These are phyloP conservation scores for Synergus japonicus DNA, from an alignment of 2,888 invertebrate species.

Conservation along the genomic window DNA sequence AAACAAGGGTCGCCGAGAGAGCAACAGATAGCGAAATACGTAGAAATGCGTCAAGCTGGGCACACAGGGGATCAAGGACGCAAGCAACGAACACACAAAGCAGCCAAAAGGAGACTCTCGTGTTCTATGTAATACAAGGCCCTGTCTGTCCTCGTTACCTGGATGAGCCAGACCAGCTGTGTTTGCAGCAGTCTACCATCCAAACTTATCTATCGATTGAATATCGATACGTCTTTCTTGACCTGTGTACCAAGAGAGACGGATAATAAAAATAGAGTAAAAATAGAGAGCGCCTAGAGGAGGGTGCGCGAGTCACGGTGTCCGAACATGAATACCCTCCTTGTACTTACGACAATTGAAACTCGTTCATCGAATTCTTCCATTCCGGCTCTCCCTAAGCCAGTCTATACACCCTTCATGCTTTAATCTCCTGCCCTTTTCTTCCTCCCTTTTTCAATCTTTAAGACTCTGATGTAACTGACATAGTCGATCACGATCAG, in stretches of 20 bases:
- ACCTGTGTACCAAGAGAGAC: constrained; percentile 24
- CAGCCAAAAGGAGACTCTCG: constrained; percentile 52
- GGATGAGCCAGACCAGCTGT: constrained; percentile 70
- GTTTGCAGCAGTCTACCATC: constrained; percentile 72
- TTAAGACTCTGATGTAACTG: constrained; percentile 24
- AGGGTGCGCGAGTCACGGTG: constrained; percentile 44
- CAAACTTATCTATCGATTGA: constrained; percentile 73
- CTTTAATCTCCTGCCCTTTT: constrained; percentile 37
- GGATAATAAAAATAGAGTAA: constrained; percentile 26
- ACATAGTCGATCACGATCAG: constrained; percentile 25
- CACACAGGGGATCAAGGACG: constrained; percentile 64
- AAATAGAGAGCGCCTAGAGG: constrained; percentile 44
- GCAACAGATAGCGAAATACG: constrained; percentile 66
- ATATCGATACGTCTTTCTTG: constrained; percentile 61
- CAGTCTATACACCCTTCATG: constrained; percentile 40
- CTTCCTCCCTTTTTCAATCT: constrained; percentile 40
- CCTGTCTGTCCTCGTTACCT: constrained; percentile 68
- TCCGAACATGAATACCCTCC: constrained; percentile 59
- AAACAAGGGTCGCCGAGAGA: constrained; percentile 64
- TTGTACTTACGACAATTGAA: constrained; percentile 53
- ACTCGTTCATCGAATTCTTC: constrained; percentile 44
- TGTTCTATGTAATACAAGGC: constrained; percentile 60
- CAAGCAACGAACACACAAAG: constrained; percentile 58
- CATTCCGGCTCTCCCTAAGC: constrained; percentile 36
- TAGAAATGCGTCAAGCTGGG: constrained; percentile 73